A percentile compares a stretch with the other conserved stretches of the same genome.
Evolutionary conservation across 2,797 vertebrate species (phyloP).

Genomic region (Sebastes itinus): DNA sequence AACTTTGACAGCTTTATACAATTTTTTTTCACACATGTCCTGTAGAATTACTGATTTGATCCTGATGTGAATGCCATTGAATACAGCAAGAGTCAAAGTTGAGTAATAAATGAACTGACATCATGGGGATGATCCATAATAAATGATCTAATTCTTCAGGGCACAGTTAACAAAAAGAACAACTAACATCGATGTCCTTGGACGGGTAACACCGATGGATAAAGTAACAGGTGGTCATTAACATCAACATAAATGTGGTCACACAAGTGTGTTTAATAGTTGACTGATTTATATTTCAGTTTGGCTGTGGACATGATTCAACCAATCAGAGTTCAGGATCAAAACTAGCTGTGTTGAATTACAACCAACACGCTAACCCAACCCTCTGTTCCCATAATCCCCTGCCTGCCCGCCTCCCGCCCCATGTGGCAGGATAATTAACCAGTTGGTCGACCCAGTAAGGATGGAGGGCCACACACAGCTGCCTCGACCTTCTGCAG

Average conservation of each 20-base stretch:
- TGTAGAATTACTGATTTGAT: too few relatives aligned
- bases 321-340: conserved; percentile 10
- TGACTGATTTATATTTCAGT: background rate
- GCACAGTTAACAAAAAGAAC: background rate
- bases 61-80: background rate
- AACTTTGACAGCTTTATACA: background rate
- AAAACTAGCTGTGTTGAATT: conserved; percentile 7
- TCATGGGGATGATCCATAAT: background rate
- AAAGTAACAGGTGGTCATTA: background rate
- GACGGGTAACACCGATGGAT: background rate
- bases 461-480: conserved; percentile 61
- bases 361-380: conserved; percentile 14
- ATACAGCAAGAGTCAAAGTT: background rate
- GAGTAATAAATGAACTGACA: background rate
- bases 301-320: background rate
- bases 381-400: conserved; percentile 23
- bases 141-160: background rate
- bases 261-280: background rate
- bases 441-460: conserved; percentile 45
- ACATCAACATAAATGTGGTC: background rate
- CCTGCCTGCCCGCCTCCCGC: background rate
- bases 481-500: conserved; percentile 41
- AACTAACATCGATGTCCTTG: background rate
- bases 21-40: background rate
- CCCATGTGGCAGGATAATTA: conserved; percentile 55